phyloP scores from a whole-genome alignment of 2,797 vertebrate genomes.

The Ispidina lecontei region DNA sequence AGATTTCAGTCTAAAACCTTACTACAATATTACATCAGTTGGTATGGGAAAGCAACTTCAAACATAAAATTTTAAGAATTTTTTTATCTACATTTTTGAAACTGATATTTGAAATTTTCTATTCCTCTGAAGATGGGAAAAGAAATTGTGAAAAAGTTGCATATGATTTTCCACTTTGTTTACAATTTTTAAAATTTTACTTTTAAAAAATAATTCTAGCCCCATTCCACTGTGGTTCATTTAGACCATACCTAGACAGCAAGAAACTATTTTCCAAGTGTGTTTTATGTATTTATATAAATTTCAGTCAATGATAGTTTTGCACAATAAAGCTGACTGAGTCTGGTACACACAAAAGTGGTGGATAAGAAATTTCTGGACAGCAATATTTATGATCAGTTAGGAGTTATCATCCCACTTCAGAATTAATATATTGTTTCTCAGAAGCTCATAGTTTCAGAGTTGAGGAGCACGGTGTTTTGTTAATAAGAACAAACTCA shows the following conservation, averaged over 20 bases:
- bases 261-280: background rate
- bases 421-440: background rate
- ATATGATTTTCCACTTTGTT: background rate
- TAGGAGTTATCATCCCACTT: background rate
- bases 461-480: background rate
- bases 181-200: background rate
- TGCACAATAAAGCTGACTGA: background rate
- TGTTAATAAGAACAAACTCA: constrained; percentile 44
- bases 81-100: background rate
- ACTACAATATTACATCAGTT: background rate
- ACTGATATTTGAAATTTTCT: background rate
- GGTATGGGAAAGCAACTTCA: background rate
- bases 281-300: background rate
- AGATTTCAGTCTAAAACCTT: background rate
- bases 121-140: background rate
- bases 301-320: background rate
- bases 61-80: background rate
- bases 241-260: background rate
- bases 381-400: background rate
- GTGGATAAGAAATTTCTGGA: background rate
- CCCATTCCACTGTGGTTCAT: background rate
- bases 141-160: background rate
- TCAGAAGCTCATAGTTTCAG: constrained; percentile 1
- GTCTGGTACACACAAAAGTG: background rate
- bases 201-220: background rate